Evolutionary conservation across 2,113 vertebrate genomes (phyloP).

Genomic region (Gila orcuttii): DNA sequence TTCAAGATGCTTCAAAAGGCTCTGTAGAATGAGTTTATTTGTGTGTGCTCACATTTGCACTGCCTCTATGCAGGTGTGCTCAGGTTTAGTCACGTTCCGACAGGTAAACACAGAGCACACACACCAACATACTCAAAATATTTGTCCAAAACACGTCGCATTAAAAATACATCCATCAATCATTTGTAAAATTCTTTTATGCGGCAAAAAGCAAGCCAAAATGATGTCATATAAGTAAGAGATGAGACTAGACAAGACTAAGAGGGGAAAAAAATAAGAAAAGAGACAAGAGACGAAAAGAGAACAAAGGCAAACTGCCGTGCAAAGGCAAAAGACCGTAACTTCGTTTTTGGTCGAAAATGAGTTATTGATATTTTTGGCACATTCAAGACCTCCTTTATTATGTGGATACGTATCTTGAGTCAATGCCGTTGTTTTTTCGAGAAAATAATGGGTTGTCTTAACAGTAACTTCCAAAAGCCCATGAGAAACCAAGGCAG

Average conservation of each 20-base stretch:
- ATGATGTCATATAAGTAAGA: neutral
- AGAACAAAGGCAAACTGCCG: neutral
- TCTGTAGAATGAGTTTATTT: slow-evolving; percentile 13
- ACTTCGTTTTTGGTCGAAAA: no score
- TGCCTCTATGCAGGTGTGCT: slow-evolving; percentile 52
- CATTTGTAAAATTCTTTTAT: slow-evolving; percentile 3
- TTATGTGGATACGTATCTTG: no score
- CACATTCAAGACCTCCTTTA: no score
- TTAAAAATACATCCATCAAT: neutral
- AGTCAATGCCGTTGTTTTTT: no score
- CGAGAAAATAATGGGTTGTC: no score
- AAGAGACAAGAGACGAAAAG: neutral
- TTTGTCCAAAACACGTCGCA: neutral
- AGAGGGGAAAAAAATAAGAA: no score
- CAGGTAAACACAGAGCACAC: slow-evolving; percentile 39
- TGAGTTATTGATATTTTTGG: no score
- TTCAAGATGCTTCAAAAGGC: slow-evolving; percentile 21
- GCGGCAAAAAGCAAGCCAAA: neutral
- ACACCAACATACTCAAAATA: slow-evolving; percentile 31
- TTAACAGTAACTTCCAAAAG: no score
- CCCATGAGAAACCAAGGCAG: no score
- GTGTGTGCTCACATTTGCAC: slow-evolving; percentile 19
- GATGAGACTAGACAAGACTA: neutral
- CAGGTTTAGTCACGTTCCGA: slow-evolving; percentile 39
- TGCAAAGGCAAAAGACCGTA: no score